phyloP scores from a whole-genome alignment of 2,797 vertebrate species.

The Helarctos malayanus region DNA sequence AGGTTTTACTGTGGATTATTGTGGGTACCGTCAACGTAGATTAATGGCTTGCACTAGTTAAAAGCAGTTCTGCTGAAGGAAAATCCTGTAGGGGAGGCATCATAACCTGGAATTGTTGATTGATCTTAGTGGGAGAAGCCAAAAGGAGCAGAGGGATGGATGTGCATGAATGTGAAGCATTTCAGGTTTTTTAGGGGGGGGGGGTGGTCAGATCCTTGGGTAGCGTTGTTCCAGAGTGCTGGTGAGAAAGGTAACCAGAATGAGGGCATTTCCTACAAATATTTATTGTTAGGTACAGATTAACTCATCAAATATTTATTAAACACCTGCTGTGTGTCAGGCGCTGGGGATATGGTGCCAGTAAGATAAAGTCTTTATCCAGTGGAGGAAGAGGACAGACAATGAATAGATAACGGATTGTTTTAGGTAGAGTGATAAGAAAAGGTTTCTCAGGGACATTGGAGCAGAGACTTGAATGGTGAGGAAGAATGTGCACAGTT shows the following conservation, averaged over 20 bases:
- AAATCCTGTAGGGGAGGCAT: not conserved
- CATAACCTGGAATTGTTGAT: not conserved
- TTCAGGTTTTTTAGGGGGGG: not conserved
- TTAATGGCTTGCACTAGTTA: not conserved
- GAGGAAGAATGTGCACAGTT: not conserved
- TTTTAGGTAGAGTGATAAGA: not conserved
- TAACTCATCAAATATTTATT: not conserved
- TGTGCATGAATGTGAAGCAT: not conserved
- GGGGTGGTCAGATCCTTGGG: not conserved
- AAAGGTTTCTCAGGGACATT: not conserved
- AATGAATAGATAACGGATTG: not conserved
- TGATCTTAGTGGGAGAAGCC: not conserved
- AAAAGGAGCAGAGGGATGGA: not conserved
- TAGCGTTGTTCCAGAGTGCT: not conserved
- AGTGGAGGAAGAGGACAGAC: not conserved
- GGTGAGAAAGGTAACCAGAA: not conserved
- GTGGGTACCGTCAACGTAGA: not conserved
- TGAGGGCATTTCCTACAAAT: not conserved
- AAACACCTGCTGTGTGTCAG: not conserved
- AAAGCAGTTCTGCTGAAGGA: not conserved
- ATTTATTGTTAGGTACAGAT: not conserved
- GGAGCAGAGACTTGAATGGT: not conserved
- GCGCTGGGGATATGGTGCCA: not conserved
- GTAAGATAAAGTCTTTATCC: not conserved
- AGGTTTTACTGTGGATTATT: not conserved